A percentile compares a stretch with the other conserved stretches of the same genome.
phyloP scores from a whole-genome alignment of 1,140 invertebrate species.

The Drosophila serrata region DNA sequence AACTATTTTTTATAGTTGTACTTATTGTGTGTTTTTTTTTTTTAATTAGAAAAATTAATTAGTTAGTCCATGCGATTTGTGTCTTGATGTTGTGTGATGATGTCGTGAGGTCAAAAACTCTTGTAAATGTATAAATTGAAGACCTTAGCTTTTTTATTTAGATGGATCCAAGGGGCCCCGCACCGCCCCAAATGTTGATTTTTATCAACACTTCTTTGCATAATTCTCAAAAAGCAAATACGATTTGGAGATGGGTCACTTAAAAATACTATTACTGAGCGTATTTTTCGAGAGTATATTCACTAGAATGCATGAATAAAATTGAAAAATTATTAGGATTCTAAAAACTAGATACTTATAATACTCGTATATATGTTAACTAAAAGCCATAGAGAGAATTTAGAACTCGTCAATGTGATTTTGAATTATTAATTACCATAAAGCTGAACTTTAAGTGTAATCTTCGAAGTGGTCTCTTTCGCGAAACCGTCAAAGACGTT shows the following conservation, averaged over 20 bases:
- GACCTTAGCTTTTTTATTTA: neutral
- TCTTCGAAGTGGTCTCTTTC: neutral
- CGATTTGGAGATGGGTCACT: too few relatives aligned
- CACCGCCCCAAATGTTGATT: conserved; percentile 5
- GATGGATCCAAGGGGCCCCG: neutral
- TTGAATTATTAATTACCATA: neutral
- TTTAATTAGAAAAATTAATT: too few relatives aligned
- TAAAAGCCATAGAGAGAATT: neutral
- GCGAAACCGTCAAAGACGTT: neutral
- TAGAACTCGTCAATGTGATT: neutral
- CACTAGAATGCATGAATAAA: neutral
- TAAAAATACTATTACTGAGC: neutral
- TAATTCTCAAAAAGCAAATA: neutral
- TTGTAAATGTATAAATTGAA: neutral
- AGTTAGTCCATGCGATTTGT: too few relatives aligned
- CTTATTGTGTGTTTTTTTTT: too few relatives aligned
- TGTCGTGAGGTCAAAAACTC: too few relatives aligned
- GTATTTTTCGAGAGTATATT: neutral
- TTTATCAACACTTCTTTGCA: conserved; percentile 3
- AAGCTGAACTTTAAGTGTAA: neutral
- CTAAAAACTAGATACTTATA: neutral
- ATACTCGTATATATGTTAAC: too few relatives aligned
- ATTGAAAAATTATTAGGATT: neutral
- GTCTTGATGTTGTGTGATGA: too few relatives aligned
- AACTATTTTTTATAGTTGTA: too few relatives aligned